These are phyloP conservation scores for Melanocharis versteri DNA, from an alignment of 2,113 vertebrate species.

Conservation along the genomic window DNA sequence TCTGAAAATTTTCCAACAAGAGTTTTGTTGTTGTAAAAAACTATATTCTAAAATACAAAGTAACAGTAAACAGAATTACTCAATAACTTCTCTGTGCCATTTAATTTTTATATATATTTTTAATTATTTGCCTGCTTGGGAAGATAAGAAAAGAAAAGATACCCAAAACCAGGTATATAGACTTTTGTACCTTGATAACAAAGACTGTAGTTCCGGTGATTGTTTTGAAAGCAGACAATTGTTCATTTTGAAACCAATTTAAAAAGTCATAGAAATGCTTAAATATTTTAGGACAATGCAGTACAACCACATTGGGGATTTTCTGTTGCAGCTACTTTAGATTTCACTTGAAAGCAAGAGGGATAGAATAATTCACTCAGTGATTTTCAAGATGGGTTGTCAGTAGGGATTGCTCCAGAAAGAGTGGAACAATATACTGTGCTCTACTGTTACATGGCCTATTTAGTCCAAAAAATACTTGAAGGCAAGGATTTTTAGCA, in stretches of 20 bases:
- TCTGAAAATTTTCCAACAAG: background rate
- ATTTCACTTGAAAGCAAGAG: background rate
- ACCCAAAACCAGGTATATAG: background rate
- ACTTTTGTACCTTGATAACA: background rate
- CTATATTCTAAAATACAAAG: background rate
- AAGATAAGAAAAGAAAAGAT: background rate
- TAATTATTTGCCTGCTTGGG: background rate
- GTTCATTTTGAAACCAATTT: background rate
- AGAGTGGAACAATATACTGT: background rate
- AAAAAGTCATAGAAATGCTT: background rate
- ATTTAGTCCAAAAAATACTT: background rate
- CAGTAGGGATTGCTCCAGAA: background rate
- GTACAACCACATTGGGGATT: background rate
- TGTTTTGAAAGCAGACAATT: background rate
- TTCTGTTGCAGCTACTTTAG: background rate
- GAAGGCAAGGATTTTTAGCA: background rate
- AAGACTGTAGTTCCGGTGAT: background rate
- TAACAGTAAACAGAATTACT: background rate
- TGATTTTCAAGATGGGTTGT: background rate
- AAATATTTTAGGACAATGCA: background rate
- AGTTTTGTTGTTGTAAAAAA: background rate
- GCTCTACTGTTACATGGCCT: background rate
- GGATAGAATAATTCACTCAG: background rate
- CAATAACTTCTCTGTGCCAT: background rate
- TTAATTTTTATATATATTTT: background rate